Evolutionary conservation across 2,888 invertebrate species (phyloP).

Genomic region (Geophilus truncorum): DNA sequence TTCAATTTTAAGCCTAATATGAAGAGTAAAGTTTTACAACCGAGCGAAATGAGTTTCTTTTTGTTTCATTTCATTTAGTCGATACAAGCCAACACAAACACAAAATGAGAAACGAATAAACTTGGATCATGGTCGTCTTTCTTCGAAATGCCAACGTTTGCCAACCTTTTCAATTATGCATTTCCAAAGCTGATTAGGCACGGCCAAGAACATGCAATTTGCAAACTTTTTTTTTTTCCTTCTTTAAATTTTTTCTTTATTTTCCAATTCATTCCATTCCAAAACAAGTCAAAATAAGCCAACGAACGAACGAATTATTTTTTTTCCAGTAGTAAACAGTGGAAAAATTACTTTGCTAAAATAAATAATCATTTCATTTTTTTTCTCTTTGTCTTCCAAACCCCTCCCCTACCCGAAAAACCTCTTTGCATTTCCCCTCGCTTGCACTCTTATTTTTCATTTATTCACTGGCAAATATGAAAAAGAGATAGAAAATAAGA

Average conservation of each 20-base stretch:
- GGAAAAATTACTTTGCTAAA: background rate
- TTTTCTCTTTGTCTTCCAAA: background rate
- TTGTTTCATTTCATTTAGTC: slow-evolving; percentile 19
- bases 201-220: slow-evolving; percentile 31
- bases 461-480: slow-evolving; percentile 27
- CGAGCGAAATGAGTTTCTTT: slow-evolving; percentile 30
- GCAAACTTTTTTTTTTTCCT: slow-evolving; percentile 2
- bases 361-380: slow-evolving; percentile 2
- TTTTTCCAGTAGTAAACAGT: background rate
- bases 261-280: background rate
- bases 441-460: slow-evolving; percentile 5
- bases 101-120: slow-evolving; percentile 20
- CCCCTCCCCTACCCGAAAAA: background rate
- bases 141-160: background rate
- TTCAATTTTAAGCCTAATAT: background rate
- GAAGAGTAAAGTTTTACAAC: slow-evolving; percentile 17
- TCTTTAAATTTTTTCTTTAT: background rate
- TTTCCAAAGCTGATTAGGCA: slow-evolving; percentile 30
- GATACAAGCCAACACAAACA: background rate
- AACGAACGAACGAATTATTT: background rate
- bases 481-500: background rate
- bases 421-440: slow-evolving; percentile 20
- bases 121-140: background rate
- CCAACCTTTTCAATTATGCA: slow-evolving; percentile 31
- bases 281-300: background rate